Evolutionary conservation across 2,888 invertebrate genomes (phyloP).

Genomic region (Conistra vaccinii): DNA sequence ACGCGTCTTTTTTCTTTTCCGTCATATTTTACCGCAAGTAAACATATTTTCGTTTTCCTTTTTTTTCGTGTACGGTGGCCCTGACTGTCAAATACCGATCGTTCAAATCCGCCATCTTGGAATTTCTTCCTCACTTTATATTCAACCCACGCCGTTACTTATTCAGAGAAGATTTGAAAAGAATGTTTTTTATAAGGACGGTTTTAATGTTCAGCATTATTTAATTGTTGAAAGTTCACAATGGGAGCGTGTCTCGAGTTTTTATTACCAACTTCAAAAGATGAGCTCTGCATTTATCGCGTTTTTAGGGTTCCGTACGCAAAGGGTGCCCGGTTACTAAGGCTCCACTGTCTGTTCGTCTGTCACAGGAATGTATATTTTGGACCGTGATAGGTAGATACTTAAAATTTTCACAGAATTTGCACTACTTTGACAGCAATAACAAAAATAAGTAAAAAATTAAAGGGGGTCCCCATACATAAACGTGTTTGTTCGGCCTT

Average conservation of each 20-base stretch:
- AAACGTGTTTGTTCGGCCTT: too few relatives aligned
- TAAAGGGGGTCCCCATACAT: too few relatives aligned
- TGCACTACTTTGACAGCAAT: too few relatives aligned
- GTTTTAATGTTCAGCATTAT: slow-evolving; percentile 32
- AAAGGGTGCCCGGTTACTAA: not conserved
- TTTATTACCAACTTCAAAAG: slow-evolving; percentile 29
- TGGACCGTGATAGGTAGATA: too few relatives aligned
- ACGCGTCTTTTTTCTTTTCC: too few relatives aligned
- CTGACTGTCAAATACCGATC: slow-evolving; percentile 33
- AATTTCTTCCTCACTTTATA: slow-evolving; percentile 6
- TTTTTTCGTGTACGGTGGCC: not conserved
- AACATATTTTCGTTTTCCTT: too few relatives aligned
- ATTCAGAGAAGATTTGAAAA: slow-evolving; percentile 40
- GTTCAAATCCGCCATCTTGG: slow-evolving; percentile 40
- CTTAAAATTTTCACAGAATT: too few relatives aligned
- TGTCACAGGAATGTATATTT: too few relatives aligned
- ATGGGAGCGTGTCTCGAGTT: slow-evolving; percentile 35
- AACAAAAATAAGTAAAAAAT: too few relatives aligned
- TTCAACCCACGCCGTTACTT: slow-evolving; percentile 24
- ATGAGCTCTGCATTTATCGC: slow-evolving; percentile 18
- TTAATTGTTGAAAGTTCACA: slow-evolving; percentile 52
- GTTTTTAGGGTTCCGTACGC: not conserved
- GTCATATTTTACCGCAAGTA: too few relatives aligned
- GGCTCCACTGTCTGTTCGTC: too few relatives aligned
- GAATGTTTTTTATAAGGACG: slow-evolving; percentile 31